A percentile compares a stretch with the other conserved stretches of the same genome.
Conservation (phyloP, 1,140 invertebrate species). For the Drosophila pachea region DNA sequence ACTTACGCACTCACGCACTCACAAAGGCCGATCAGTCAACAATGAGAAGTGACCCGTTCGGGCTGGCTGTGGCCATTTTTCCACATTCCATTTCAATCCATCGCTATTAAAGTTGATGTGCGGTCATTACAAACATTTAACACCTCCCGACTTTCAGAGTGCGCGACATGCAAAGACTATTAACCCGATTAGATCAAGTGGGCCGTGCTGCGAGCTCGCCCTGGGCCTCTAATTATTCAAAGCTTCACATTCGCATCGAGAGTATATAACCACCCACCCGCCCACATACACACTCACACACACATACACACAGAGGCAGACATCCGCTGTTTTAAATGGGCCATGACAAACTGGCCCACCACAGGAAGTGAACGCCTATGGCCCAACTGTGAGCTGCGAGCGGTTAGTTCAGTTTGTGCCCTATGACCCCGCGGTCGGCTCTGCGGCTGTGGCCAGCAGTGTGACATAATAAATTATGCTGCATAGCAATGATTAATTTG, state of each 20-base stretch:
- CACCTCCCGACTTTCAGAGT: slow-evolving; percentile 51
- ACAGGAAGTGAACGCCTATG: slow-evolving; percentile 64
- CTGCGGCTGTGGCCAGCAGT: slow-evolving; percentile 51
- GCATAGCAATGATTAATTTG: slow-evolving; percentile 73
- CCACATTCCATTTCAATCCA: slow-evolving; percentile 44
- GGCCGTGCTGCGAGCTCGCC: slow-evolving; percentile 28
- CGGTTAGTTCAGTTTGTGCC: slow-evolving; percentile 26
- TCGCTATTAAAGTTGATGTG: slow-evolving; percentile 67
- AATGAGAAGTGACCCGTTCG: slow-evolving; percentile 29
- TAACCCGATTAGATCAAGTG: slow-evolving; percentile 74
- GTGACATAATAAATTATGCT: slow-evolving; percentile 78
- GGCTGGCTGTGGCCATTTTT: slow-evolving; percentile 39
- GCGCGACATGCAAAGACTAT: slow-evolving; percentile 69
- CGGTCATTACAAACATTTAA: slow-evolving; percentile 70
- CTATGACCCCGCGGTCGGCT: background rate
- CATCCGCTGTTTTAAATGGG: slow-evolving; percentile 56
- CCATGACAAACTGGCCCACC: slow-evolving; percentile 63
- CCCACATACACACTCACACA: slow-evolving; percentile 4
- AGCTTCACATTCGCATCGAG: slow-evolving; percentile 73
- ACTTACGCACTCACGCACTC: slow-evolving; percentile 10
- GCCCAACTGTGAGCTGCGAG: background rate
- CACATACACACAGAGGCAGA: slow-evolving; percentile 26
- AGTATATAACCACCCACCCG: slow-evolving; percentile 19
- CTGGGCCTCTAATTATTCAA: slow-evolving; percentile 66
- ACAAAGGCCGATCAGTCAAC: slow-evolving; percentile 58